These are phyloP conservation scores for Bombus consobrinus DNA, from an alignment of 1,140 invertebrate genomes.

Conservation along the genomic window DNA sequence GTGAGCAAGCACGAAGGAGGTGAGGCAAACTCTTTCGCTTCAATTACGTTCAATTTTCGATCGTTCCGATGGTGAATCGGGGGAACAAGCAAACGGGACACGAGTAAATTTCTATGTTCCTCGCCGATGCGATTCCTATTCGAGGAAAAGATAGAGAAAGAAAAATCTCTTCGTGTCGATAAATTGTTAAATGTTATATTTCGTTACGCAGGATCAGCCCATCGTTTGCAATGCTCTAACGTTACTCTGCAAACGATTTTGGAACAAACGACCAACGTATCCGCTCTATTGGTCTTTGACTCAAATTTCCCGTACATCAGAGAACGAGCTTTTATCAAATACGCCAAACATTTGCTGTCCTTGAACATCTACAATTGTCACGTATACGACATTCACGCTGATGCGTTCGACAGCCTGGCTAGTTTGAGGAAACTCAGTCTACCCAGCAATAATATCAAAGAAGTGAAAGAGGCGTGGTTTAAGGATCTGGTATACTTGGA, in stretches of 20 bases:
- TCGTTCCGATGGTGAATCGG: not conserved
- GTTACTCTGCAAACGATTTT: slow-evolving; percentile 49
- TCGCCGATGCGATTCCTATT: not conserved
- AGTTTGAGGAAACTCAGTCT: slow-evolving; percentile 70
- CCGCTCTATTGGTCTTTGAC: slow-evolving; percentile 63
- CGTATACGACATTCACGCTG: slow-evolving; percentile 59
- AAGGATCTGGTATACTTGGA: slow-evolving; percentile 62
- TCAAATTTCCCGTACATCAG: slow-evolving; percentile 65
- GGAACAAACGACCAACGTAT: slow-evolving; percentile 41
- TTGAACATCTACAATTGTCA: slow-evolving; percentile 73
- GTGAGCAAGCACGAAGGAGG: slow-evolving; percentile 64
- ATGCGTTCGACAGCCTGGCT: slow-evolving; percentile 65
- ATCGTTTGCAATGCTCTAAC: slow-evolving; percentile 68
- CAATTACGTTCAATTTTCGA: not conserved
- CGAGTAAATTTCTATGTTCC: not conserved
- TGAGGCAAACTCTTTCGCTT: slow-evolving; percentile 36
- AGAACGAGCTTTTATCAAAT: slow-evolving; percentile 58
- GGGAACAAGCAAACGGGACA: not conserved
- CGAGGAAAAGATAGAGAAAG: not conserved
- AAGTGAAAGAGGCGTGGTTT: slow-evolving; percentile 69
- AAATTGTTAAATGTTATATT: not conserved
- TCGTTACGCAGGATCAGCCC: not conserved
- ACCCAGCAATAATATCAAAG: slow-evolving; percentile 70
- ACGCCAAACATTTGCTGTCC: slow-evolving; percentile 58
- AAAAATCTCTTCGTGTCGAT: not conserved